Conservation (phyloP, 2,888 invertebrate genomes). For the Pammene fasciana region DNA sequence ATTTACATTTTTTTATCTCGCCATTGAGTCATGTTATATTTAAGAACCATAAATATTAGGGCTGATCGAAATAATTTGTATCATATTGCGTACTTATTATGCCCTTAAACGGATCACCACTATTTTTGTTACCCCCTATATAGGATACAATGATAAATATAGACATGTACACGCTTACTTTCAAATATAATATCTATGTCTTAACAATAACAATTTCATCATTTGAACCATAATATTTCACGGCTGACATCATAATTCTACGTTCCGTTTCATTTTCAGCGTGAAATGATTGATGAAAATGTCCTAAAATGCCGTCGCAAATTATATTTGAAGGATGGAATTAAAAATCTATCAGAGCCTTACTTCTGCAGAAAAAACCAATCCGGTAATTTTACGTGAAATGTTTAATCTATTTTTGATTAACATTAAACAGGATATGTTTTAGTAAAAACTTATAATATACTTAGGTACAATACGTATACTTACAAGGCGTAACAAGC, state of each 20-base stretch:
- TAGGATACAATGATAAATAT: too few species aligned
- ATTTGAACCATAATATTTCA: background rate
- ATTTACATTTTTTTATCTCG: too few species aligned
- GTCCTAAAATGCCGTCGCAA: constrained; percentile 29
- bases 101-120: too few species aligned
- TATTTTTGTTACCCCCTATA: too few species aligned
- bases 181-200: background rate
- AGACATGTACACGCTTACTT: too few species aligned
- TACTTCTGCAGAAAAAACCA: constrained; percentile 3
- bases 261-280: constrained; percentile 24
- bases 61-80: too few species aligned
- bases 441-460: too few species aligned
- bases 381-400: background rate
- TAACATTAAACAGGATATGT: background rate
- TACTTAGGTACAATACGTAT: too few species aligned
- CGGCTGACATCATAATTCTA: constrained; percentile 22
- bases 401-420: background rate
- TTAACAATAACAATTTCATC: constrained; percentile 10
- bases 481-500: too few species aligned
- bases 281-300: constrained; percentile 38
- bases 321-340: constrained; percentile 38
- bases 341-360: constrained; percentile 42
- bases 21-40: too few species aligned
- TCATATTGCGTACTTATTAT: too few species aligned
- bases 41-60: too few species aligned